A percentile compares a stretch with the other conserved stretches of the same genome.
phyloP scores from a whole-genome alignment of 2,113 vertebrate genomes.

The Heterocephalus glaber region DNA sequence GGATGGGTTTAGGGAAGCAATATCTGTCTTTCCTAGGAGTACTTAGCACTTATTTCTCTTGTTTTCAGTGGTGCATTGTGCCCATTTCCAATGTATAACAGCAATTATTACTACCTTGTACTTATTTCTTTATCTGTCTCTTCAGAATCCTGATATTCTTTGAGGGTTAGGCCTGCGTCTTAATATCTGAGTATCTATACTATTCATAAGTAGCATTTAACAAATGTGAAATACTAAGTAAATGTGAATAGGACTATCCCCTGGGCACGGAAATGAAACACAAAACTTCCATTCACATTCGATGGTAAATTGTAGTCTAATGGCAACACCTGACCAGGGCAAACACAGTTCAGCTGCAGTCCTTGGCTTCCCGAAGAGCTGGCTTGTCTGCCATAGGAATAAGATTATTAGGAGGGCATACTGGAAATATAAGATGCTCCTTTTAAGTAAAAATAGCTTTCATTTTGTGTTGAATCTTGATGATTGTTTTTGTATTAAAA shows the following conservation, averaged over 20 bases:
- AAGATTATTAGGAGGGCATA: background rate
- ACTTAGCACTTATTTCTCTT: background rate
- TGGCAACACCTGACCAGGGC: background rate
- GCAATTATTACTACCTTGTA: background rate
- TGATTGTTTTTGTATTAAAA: background rate
- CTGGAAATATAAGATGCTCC: background rate
- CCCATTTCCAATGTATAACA: background rate
- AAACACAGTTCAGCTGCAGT: background rate
- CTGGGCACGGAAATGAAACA: background rate
- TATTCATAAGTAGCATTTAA: background rate
- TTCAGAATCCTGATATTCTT: background rate
- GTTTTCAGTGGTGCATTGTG: background rate
- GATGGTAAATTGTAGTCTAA: background rate
- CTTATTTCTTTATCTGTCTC: background rate
- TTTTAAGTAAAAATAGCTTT: background rate
- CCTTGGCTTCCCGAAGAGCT: background rate
- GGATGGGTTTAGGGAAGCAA: background rate
- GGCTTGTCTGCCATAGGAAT: background rate
- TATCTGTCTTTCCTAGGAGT: background rate
- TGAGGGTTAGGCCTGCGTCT: background rate
- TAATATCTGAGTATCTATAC: background rate
- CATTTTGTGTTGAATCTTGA: slow-evolving; percentile 9
- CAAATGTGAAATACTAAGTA: background rate
- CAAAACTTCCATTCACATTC: background rate
- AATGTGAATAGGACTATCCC: background rate